A percentile compares a stretch with the other conserved stretches of the same genome.
Conservation (phyloP, 2,113 vertebrate genomes). For the Suricata suricatta region DNA sequence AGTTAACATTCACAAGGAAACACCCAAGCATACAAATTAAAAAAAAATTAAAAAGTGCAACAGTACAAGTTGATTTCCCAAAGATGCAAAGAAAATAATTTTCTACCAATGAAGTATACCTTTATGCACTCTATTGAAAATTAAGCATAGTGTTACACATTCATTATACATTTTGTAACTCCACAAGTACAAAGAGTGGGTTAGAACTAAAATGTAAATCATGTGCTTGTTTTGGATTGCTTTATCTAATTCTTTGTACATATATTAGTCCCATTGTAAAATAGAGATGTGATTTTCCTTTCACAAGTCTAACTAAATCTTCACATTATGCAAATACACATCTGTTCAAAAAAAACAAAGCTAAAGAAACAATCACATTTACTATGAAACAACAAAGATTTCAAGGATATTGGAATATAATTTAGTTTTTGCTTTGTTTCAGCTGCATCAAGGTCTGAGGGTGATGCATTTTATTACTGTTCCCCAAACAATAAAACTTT, state of each 20-base stretch:
- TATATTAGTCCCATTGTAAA: constrained; percentile 81
- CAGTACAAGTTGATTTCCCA: constrained; percentile 55
- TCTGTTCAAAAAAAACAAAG: constrained; percentile 82
- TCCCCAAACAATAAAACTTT: constrained; percentile 34
- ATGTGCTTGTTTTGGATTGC: constrained; percentile 74
- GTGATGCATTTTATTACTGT: constrained; percentile 45
- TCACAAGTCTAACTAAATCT: constrained; percentile 81
- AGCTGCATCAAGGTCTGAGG: constrained; percentile 58
- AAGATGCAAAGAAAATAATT: constrained; percentile 74
- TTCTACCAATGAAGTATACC: constrained; percentile 58
- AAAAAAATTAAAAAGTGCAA: constrained; percentile 38
- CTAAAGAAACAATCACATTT: constrained; percentile 77
- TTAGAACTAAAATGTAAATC: constrained; percentile 81
- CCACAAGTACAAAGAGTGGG: constrained; percentile 68
- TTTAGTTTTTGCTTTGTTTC: constrained; percentile 80
- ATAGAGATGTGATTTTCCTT: constrained; percentile 79
- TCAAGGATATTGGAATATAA: constrained; percentile 71
- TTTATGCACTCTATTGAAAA: constrained; percentile 73
- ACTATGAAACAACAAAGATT: constrained; percentile 74
- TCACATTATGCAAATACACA: constrained; percentile 85
- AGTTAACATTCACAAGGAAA: constrained; percentile 65
- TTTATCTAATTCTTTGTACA: constrained; percentile 80
- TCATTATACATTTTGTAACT: constrained; percentile 71
- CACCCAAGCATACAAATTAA: constrained; percentile 58
- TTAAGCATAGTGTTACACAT: constrained; percentile 68